These are phyloP conservation scores for Zaprionus vittiger DNA, from an alignment of 1,140 invertebrate genomes.

Conservation along the genomic window DNA sequence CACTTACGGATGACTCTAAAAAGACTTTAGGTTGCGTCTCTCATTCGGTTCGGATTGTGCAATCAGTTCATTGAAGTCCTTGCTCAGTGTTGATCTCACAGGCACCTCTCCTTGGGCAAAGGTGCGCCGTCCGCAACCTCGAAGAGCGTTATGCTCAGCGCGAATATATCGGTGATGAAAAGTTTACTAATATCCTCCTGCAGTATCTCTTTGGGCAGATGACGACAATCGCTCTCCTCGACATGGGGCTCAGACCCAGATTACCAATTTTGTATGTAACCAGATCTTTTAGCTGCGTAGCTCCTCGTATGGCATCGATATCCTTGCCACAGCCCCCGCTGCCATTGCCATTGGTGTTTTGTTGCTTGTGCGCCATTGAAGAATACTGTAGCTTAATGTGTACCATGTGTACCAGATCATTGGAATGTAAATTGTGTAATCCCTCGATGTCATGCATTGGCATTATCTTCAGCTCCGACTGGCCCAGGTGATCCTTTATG, in stretches of 20 bases:
- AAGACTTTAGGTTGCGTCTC: conserved; percentile 87
- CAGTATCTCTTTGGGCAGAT: conserved; percentile 93
- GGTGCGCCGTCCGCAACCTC: conserved; percentile 90
- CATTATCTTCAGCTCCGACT: conserved; percentile 88
- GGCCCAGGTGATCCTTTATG: conserved; percentile 85
- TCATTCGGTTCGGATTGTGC: conserved; percentile 84
- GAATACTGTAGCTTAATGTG: conserved; percentile 97
- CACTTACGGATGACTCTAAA: conserved; percentile 85
- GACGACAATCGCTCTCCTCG: conserved; percentile 97
- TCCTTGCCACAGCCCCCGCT: conserved; percentile 30
- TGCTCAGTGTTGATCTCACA: conserved; percentile 87
- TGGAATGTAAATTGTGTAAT: conserved; percentile 93
- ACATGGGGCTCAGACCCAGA: conserved; percentile 94
- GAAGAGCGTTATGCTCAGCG: conserved; percentile 87
- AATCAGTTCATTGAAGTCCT: conserved; percentile 91
- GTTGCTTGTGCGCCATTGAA: conserved; percentile 85
- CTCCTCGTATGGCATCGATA: conserved; percentile 93
- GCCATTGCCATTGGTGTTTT: conserved; percentile 82
- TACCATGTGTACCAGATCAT: conserved; percentile 94
- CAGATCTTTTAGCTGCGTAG: conserved; percentile 87
- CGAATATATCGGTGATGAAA: conserved; percentile 95
- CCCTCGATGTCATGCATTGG: conserved; percentile 91
- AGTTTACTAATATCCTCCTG: conserved; percentile 92
- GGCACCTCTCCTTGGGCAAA: conserved; percentile 93
- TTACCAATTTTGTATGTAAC: conserved; percentile 96